Conservation (phyloP, 2,888 invertebrate species). For the Acleris cristana region DNA sequence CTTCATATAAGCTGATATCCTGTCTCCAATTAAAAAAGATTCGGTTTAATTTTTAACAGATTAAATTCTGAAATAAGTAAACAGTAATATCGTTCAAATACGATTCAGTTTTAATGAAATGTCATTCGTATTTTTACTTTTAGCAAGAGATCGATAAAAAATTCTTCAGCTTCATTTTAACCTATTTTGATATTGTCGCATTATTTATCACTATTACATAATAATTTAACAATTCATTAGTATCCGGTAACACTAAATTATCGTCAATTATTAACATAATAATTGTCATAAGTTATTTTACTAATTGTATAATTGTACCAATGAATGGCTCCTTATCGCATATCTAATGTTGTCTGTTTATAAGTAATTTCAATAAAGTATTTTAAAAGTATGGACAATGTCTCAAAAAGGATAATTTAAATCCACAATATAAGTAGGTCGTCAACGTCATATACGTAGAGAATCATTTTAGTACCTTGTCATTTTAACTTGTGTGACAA, state of each 20-base stretch:
- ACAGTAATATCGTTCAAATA: not conserved
- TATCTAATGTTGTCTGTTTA: no score
- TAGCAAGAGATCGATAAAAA: constrained; percentile 36
- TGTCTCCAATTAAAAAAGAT: not conserved
- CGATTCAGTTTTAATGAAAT: constrained; percentile 15
- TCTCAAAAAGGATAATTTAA: not conserved
- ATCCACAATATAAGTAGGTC: no score
- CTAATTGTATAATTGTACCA: constrained; percentile 4
- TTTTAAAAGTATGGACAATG: not conserved
- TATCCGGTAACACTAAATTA: constrained; percentile 34
- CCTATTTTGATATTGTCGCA: constrained; percentile 79
- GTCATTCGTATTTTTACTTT: constrained; percentile 16
- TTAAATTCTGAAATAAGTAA: not conserved
- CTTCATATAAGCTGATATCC: not conserved
- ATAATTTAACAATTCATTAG: constrained; percentile 47
- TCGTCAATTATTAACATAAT: constrained; percentile 33
- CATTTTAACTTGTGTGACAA: no score
- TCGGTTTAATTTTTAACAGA: not conserved
- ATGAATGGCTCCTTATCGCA: constrained; percentile 5
- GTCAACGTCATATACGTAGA: no score
- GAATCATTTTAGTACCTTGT: no score
- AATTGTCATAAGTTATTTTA: constrained; percentile 19
- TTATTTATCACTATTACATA: constrained; percentile 68
- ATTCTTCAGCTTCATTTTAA: constrained; percentile 54
- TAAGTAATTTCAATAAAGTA: not conserved